Percentiles rank a stretch among this genome's conserved stretches.
These are phyloP conservation scores for Euwallacea similis DNA, from an alignment of 1,140 invertebrate genomes.

Conservation along the genomic window DNA sequence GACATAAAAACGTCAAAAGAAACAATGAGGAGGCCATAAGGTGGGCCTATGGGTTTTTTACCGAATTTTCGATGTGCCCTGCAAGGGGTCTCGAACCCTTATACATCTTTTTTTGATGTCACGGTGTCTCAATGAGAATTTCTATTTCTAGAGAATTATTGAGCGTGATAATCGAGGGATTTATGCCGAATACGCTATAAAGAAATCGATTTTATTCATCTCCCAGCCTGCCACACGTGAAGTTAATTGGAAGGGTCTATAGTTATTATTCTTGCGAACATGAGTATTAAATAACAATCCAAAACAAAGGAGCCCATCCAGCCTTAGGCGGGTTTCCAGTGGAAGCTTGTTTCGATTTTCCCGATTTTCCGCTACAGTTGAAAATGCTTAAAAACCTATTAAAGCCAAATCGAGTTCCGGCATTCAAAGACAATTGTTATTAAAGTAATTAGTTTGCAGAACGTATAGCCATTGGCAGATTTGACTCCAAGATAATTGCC, in stretches of 20 bases:
- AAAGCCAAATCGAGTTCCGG: constrained; percentile 37
- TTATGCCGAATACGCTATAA: too few relatives aligned
- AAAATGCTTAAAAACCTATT: constrained; percentile 40
- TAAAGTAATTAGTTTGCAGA: constrained; percentile 36
- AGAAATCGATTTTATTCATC: too few relatives aligned
- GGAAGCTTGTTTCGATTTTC: constrained; percentile 35
- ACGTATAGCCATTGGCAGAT: constrained; percentile 19
- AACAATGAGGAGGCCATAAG: constrained; percentile 22
- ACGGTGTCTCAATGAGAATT: not conserved
- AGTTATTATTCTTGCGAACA: constrained; percentile 6
- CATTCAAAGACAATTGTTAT: constrained; percentile 39
- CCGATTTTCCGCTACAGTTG: constrained; percentile 35
- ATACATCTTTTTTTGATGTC: constrained; percentile 5
- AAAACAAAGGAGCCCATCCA: constrained; percentile 31
- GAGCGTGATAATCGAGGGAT: not conserved
- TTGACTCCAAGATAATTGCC: not conserved
- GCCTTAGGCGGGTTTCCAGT: constrained; percentile 32
- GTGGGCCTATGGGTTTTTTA: constrained; percentile 13
- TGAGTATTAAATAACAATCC: constrained; percentile 28
- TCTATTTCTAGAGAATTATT: not conserved
- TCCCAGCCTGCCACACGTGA: not conserved
- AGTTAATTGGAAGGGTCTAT: constrained; percentile 5
- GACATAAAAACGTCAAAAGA: constrained; percentile 28
- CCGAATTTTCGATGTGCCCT: constrained; percentile 20
- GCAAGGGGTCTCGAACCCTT: constrained; percentile 16